Conservation (phyloP, 2,797 vertebrate genomes). For the Sebastes steindachneri region DNA sequence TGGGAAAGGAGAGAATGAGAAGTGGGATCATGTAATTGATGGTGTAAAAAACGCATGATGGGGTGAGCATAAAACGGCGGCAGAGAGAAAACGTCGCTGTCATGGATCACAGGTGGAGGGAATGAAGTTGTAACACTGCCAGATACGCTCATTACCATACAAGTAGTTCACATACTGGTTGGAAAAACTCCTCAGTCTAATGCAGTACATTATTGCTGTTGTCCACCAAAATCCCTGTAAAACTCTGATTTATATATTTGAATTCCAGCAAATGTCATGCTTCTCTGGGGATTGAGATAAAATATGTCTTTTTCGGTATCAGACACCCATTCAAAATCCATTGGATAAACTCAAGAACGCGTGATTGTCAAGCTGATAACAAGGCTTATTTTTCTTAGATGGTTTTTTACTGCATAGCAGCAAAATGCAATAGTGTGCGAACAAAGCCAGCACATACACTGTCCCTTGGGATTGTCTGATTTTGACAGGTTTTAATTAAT, state of each 20-base stretch:
- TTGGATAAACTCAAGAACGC: constrained; percentile 5
- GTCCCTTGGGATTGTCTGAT: neutral
- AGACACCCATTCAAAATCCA: constrained; percentile 23
- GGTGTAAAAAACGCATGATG: constrained; percentile 46
- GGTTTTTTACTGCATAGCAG: neutral
- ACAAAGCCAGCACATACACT: neutral
- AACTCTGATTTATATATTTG: neutral
- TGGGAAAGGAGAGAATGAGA: constrained; percentile 15
- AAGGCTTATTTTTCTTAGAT: neutral
- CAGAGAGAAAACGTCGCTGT: constrained; percentile 39
- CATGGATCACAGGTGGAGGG: constrained; percentile 61
- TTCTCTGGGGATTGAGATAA: neutral
- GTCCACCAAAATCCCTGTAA: neutral
- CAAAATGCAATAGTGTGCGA: neutral
- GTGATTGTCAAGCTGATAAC: constrained; percentile 4
- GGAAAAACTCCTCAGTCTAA: neutral
- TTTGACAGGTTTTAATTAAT: neutral
- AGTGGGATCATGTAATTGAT: constrained; percentile 40
- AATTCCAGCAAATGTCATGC: neutral
- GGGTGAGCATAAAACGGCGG: constrained; percentile 30
- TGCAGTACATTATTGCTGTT: neutral
- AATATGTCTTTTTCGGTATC: neutral
- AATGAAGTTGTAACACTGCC: constrained; percentile 58
- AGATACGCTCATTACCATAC: constrained; percentile 35
- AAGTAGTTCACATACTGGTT: neutral